phyloP scores from a whole-genome alignment of 2,797 vertebrate genomes.

The Pantherophis vulpinus region DNA sequence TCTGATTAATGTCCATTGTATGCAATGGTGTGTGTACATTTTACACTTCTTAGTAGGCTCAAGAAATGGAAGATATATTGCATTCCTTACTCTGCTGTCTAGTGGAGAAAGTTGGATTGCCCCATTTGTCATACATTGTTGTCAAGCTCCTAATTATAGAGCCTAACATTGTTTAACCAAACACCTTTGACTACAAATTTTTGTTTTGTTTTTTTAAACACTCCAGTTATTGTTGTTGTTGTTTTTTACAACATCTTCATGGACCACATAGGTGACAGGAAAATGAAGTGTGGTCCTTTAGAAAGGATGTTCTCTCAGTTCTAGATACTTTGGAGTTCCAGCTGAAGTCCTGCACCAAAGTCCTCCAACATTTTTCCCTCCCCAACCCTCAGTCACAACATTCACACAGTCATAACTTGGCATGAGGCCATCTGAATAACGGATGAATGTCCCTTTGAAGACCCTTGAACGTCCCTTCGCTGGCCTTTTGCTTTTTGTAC shows the following conservation, averaged over 20 bases:
- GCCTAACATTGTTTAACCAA: slow-evolving; percentile 50
- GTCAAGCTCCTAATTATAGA: slow-evolving; percentile 38
- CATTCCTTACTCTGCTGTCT: slow-evolving; percentile 38
- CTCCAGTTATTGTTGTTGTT: background rate
- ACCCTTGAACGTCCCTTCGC: background rate
- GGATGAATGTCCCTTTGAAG: background rate
- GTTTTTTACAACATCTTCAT: slow-evolving; percentile 48
- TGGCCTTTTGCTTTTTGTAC: background rate
- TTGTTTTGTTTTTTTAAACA: slow-evolving; percentile 58
- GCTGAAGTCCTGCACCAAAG: background rate
- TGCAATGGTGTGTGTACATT: background rate
- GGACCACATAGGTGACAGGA: slow-evolving; percentile 38
- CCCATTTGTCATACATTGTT: background rate
- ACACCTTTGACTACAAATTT: slow-evolving; percentile 39
- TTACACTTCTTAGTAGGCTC: slow-evolving; percentile 47
- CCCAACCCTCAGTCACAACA: background rate
- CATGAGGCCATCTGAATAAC: background rate
- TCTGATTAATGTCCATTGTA: background rate
- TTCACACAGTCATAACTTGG: background rate
- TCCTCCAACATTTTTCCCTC: background rate
- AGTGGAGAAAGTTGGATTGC: slow-evolving; percentile 46
- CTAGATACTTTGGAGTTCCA: background rate
- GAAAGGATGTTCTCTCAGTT: background rate
- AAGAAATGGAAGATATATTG: slow-evolving; percentile 44
- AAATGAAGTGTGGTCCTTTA: slow-evolving; percentile 24